phyloP scores from a whole-genome alignment of 2,113 vertebrate genomes.

The Megaceryle torquata region DNA sequence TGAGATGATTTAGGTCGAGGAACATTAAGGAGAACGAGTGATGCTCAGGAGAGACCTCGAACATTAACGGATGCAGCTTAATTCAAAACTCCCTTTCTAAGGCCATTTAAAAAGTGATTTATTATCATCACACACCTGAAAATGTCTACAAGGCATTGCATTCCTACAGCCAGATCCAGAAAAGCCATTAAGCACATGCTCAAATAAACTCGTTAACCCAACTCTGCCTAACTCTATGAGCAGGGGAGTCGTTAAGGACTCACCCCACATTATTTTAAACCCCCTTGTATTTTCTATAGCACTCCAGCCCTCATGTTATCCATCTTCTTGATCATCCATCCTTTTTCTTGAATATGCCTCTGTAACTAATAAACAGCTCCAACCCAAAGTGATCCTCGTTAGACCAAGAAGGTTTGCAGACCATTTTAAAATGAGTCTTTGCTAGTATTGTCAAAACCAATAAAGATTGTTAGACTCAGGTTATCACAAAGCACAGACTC shows the following conservation, averaged over 20 bases:
- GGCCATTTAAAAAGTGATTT: conserved; percentile 33
- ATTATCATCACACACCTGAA: conserved; percentile 35
- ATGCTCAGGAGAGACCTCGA: conserved; percentile 12
- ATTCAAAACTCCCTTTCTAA: neutral
- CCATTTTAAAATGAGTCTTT: neutral
- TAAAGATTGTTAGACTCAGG: neutral
- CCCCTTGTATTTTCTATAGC: neutral
- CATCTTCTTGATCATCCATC: neutral
- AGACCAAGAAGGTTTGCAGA: neutral
- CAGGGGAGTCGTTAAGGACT: neutral
- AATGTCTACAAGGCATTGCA: neutral
- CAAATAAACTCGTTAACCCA: neutral
- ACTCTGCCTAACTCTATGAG: neutral
- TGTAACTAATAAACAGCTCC: neutral
- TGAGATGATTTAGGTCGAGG: neutral
- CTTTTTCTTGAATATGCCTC: neutral
- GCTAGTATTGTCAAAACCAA: rapidly evolving
- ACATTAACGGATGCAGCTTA: neutral
- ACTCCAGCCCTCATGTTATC: neutral
- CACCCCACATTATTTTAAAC: neutral
- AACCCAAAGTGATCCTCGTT: rapidly evolving
- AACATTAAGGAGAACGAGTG: neutral
- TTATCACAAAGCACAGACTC: neutral
- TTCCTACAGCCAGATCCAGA: neutral
- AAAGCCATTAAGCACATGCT: neutral